Base-by-base conservation (phyloP, 2,888 invertebrate genomes). In the Homarus gammarus region DNA sequence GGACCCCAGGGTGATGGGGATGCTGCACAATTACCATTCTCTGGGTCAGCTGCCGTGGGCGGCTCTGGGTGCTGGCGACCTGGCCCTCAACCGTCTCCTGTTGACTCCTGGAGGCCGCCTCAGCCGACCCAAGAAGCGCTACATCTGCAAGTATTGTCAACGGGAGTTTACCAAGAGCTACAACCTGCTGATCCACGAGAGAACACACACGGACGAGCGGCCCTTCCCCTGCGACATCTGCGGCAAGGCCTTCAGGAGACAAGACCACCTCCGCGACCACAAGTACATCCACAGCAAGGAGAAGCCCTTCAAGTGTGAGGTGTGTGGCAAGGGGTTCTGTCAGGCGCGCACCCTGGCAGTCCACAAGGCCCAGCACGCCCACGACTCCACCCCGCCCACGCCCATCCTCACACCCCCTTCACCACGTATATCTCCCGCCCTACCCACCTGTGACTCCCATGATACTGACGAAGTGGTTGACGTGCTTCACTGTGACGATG, bases 221-320 rank as follows among this genome's bases (percentile, higher is more conserved):
- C 95, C 95, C 1, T 95, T 94, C 93, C 94, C 94, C 0, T 95
- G 95, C 93, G 95, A 95, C 89, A 93, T 95, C 79, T 95, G 95
- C 92, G 93, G 94, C 83, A 95, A 95, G 93, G 94, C 94, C 1
- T 95, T 95, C 93, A 93, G 95, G 38, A 93, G 95, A 89, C 95
- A 95, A 93, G 95, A 95, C 92, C 93, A 93, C 90, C 92, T 93
- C 61, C 91, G 93, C 61, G 93, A 93, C 92, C 93, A 93, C 91
- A 92, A 93, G 95, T 99, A 98, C 94, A 99, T 98, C 93, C 99
- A 99, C 95, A 98, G 98, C 91, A 99, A 99, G 94, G 98, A 98
- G 94, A 99, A 99, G 93, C 99, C 99, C 0, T 99, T 98, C 95
- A 98, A 98, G 94, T 99, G 99, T 94, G 88, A 84, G 18, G 87